phyloP scores from a whole-genome alignment of 2,113 vertebrate genomes.

The Perognathus longimembris region DNA sequence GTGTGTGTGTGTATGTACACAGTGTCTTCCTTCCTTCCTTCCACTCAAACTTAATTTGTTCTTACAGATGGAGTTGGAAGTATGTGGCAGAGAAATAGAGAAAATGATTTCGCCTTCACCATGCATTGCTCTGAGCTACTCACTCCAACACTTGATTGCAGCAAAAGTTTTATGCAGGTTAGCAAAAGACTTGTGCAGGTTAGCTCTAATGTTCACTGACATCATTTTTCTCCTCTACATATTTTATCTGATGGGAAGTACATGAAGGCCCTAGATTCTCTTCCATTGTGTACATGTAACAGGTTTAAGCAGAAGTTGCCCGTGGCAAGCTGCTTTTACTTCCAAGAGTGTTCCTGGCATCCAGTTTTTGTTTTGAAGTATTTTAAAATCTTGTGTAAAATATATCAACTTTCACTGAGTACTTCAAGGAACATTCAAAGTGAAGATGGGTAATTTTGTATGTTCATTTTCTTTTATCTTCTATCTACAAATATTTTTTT shows the following conservation, averaged over 20 bases:
- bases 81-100: neutral
- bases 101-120: neutral
- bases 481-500: neutral
- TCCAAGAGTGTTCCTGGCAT: constrained; percentile 66
- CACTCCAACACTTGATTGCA: neutral
- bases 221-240: neutral
- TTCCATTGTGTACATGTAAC: constrained; percentile 39
- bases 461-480: constrained; percentile 19
- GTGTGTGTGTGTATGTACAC: neutral
- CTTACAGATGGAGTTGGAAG: neutral
- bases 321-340: constrained; percentile 59
- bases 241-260: constrained; percentile 78
- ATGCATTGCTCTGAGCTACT: neutral
- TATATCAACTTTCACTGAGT: constrained; percentile 53
- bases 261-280: constrained; percentile 60
- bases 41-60: neutral
- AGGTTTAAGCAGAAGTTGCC: constrained; percentile 66
- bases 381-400: constrained; percentile 55
- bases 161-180: constrained; percentile 29
- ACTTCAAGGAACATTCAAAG: constrained; percentile 50
- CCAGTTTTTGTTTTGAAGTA: constrained; percentile 68
- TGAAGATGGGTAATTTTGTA: constrained; percentile 48
- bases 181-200: constrained; percentile 21
- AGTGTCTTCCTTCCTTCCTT: neutral
- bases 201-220: constrained; percentile 45